A percentile compares a stretch with the other conserved stretches of the same genome.
These are phyloP conservation scores for Alcedo atthis DNA, from an alignment of 2,797 vertebrate species.

Conservation along the genomic window DNA sequence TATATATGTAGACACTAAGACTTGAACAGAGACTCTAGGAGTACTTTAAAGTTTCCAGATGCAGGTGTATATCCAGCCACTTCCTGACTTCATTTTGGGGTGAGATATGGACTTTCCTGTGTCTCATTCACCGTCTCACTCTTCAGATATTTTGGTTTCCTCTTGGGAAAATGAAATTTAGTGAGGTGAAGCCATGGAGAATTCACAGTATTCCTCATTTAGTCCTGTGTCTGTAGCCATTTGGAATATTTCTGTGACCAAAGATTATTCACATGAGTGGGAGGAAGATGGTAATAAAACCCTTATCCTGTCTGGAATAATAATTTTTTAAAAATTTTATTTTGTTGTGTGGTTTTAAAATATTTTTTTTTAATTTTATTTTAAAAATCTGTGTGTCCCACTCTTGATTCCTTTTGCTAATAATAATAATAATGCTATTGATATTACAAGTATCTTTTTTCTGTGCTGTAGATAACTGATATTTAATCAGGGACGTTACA, in stretches of 20 bases:
- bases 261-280: not conserved
- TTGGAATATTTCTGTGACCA: not conserved
- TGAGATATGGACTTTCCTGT: not conserved
- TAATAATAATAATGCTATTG: not conserved
- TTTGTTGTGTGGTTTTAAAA: not conserved
- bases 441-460: not conserved
- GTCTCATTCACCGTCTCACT: not conserved
- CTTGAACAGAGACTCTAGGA: not conserved
- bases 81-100: not conserved
- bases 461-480: not conserved
- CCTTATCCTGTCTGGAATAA: not conserved
- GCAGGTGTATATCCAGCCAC: not conserved
- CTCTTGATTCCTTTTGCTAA: not conserved
- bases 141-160: not conserved
- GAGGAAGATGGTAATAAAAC: not conserved
- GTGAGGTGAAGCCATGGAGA: not conserved
- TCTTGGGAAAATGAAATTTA: not conserved
- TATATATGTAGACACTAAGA: not conserved
- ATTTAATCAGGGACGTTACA: not conserved
- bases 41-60: not conserved
- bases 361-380: not conserved
- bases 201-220: accelerated
- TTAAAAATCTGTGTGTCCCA: not conserved
- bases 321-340: not conserved
- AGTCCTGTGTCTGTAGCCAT: not conserved